A percentile compares a stretch with the other conserved stretches of the same genome.
Conservation (phyloP, 53 echinoderm and acorn worm species). For the Paelopatides confundens region DNA sequence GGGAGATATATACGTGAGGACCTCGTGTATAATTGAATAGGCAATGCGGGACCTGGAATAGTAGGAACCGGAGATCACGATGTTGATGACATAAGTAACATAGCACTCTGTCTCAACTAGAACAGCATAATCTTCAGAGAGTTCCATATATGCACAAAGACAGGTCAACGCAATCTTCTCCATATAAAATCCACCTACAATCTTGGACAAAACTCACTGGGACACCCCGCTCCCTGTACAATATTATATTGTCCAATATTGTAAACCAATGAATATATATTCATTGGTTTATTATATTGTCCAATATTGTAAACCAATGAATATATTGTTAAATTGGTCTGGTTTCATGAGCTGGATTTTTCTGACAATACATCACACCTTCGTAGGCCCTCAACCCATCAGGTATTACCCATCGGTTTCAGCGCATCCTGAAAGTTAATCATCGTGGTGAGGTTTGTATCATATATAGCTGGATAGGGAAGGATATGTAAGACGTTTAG, state of each 20-base stretch:
- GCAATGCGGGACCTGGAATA: no score
- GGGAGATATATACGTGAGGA: no score
- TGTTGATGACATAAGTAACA: no score
- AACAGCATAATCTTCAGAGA: not conserved
- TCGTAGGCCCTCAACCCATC: slow-evolving; percentile 4
- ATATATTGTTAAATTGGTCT: slow-evolving; percentile 8
- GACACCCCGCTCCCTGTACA: no score
- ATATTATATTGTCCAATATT: no score
- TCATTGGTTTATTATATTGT: no score
- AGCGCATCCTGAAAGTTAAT: slow-evolving; percentile 38
- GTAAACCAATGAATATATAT: no score
- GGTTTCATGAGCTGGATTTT: slow-evolving; percentile 17
- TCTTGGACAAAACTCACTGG: no score
- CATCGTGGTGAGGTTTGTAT: not conserved
- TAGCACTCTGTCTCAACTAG: not conserved
- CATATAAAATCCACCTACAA: not conserved
- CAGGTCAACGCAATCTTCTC: slow-evolving; percentile 8
- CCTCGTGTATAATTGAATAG: no score
- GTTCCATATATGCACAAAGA: not conserved
- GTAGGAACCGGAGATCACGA: no score
- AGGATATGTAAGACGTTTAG: no score
- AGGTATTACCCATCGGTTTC: not conserved
- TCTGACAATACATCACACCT: not conserved
- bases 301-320: slow-evolving; percentile 7
- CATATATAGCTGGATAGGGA: no score